Base-by-base conservation (phyloP, 2,113 vertebrate genomes). In the Vulpes lagopus region DNA sequence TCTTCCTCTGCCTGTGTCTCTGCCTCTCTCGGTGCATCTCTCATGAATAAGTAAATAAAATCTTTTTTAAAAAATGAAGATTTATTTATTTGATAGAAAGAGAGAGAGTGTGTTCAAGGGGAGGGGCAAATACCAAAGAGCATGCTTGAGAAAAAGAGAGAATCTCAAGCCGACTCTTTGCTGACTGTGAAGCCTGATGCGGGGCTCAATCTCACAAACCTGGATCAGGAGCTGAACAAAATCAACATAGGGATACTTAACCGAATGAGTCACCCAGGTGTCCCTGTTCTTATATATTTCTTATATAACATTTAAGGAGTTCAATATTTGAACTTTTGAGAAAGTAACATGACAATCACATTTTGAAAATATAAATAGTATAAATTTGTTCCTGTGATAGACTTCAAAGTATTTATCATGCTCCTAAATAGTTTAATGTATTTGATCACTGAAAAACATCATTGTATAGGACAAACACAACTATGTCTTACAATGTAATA, bases 271-370 rank as follows among this genome's bases (percentile, higher is more conserved):
- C 32, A 69, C 16, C 32, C 67, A n/a, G 67, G 16, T 5, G 3
- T 17, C 67, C 35, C 25, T 79, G 32, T 89, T 90, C 65, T 76
- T 86, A 38, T 25, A 51, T 55, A 59, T 59, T 38, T 73, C 69
- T 73, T 43, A 43, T 14, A 74, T 38, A 73, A 73, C 71, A 73
- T 32, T 22, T 64, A 91, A 38, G 76, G 23, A 87, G 11, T 69
- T 79, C 23, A 91, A 67, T 84, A 60, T 79, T 80, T 93, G 2
- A 89, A 92, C 51, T 69, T 91, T 80, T 95, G 55, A 88, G 30
- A 87, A 93, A 94, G 43, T 73, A 64, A 73, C 4, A 71, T 84
- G 35, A 74, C 53, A 87, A 51, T 82, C 86, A 90, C 76, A 87
- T 12, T 91, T 57, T 96, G 64, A 96, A 95, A 76, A 43, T 85